Evolutionary conservation across 2,888 invertebrate genomes (phyloP), one percentile per base, ranked within the genome.

Genomic region (Coenonympha glycerion): DNA sequence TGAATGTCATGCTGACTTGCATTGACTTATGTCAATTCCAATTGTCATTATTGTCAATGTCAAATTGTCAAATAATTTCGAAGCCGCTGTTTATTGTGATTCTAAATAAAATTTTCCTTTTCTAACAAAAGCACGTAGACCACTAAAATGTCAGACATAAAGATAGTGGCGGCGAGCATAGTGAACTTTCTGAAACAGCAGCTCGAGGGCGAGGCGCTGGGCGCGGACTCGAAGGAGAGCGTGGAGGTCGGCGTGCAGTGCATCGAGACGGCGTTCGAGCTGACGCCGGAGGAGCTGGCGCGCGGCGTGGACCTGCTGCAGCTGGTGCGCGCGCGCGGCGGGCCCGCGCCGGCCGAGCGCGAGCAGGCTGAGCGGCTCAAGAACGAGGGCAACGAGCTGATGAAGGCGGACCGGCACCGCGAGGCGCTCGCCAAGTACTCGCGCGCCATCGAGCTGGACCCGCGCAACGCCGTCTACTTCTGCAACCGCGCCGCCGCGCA

Each of bases 401-500:
- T 99, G 96, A 96, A 95, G 74, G 89, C 89, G 24, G 92, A 94
- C 53, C 91, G 93, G 63, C 92, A 90, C 70, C 87, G 89, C 18
- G 96, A 96, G 71, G 98, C 98, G 9, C 80, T 97, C 26, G 89
- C 91, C 9, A 91, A 92, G 64, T 98, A 98, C 74, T 91, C 95
- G 55, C 93, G 95, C 64, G 98, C 99, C 8, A 95, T 99, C 59
- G 90, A 92, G 64, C 84, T 96, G 50, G 95, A 98, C 75, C 91
- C 93, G 18, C 90, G 90, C 55, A 98, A 98, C 86, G 93, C 98
- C 0, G 95, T 99, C 22, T 99, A 94, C 82, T 99, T 95, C 77
- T 98, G 98, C 77, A 99, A 99, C 76, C 91, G 99, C 60, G 99
- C 99, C 37, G 99, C 99, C 1, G 97, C 98, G 0, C 93, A 94